Base-by-base conservation (phyloP, 2,797 vertebrate genomes). In the Malacoctenus gilli region DNA sequence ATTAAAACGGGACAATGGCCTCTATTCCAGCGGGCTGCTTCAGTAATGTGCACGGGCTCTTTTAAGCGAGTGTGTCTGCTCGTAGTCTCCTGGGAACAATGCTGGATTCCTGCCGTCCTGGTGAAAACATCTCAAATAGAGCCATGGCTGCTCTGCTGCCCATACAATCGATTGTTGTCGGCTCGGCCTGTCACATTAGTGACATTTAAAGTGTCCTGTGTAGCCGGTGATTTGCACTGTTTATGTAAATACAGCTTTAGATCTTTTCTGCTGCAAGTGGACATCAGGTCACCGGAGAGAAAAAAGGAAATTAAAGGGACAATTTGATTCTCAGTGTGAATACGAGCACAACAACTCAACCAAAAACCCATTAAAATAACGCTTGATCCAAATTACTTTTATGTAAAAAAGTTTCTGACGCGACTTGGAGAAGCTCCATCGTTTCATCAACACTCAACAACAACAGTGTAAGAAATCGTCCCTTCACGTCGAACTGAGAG, bases 1-100 rank as follows among this genome's bases (percentile, higher is more conserved):
- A 91, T 90, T 80, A 90, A 87, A 92, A 90, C 68, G 74, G 75
- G 84, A 92, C 91, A 94, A 94, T 92, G 83, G 84, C 77, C 64
- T 77, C 72, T 77, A 81, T 87, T 85, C 85, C 85, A 79, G 42
- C 75, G 88, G 77, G 83, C 83, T 83, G 79, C 83, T 67, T 79
- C 79, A 58, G 85, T 87, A 84, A 87, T 87, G 92, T 83, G 86
- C 75, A 63, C 83, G 61, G 80, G 86, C 86, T 86, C 83, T 83
- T 85, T 88, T 84, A 89, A 90, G 85, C 87, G 73, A 85, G 72
- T 84, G 85, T 84, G 77, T 78, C 75, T 48, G 64, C 82, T 85
- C 75, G 67, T 73, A 83, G 82, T 82, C 65, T 68, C 61, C 30
- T 46, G 77, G 70, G 85, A 85, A 93, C 91, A 93, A 93, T 90